Conservation (phyloP, 1,140 invertebrate genomes). For the Pachyrhynchus sulphureomaculatus region DNA sequence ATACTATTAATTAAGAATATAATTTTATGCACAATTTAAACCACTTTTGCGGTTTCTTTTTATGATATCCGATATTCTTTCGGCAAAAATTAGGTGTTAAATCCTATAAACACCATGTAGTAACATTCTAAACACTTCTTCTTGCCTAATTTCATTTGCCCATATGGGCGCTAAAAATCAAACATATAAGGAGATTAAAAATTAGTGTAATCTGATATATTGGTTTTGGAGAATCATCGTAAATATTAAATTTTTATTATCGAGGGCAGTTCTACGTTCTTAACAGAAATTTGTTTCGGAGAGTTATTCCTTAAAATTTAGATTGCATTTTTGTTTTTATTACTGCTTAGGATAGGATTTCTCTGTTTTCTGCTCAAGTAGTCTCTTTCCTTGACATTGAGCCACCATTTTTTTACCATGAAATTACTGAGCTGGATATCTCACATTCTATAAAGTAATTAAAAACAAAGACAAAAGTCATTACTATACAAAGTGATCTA, state of each 20-base stretch:
- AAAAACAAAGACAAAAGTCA: too few species aligned
- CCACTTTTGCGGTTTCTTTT: background rate
- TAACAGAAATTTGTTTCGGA: too few species aligned
- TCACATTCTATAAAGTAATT: too few species aligned
- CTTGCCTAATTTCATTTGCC: constrained; percentile 8
- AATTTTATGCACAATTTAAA: constrained; percentile 17
- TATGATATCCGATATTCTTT: constrained; percentile 5
- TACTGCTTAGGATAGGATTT: too few species aligned
- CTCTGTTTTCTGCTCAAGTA: too few species aligned
- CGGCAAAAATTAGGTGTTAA: constrained; percentile 26
- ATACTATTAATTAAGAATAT: background rate
- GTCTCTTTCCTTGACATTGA: too few species aligned
- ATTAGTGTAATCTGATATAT: constrained; percentile 14
- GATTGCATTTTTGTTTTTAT: too few species aligned
- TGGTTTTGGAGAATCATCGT: constrained; percentile 17
- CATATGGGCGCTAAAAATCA: constrained; percentile 18
- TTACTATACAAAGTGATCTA: too few species aligned
- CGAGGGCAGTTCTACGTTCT: too few species aligned
- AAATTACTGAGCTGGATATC: too few species aligned
- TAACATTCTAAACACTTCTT: constrained; percentile 13
- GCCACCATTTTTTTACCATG: too few species aligned
- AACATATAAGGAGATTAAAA: constrained; percentile 11
- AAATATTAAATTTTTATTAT: constrained; percentile 19
- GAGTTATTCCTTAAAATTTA: too few species aligned
- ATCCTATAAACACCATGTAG: constrained; percentile 23